These are phyloP conservation scores for Troides aeacus DNA, from an alignment of 2,888 invertebrate genomes.

Conservation along the genomic window DNA sequence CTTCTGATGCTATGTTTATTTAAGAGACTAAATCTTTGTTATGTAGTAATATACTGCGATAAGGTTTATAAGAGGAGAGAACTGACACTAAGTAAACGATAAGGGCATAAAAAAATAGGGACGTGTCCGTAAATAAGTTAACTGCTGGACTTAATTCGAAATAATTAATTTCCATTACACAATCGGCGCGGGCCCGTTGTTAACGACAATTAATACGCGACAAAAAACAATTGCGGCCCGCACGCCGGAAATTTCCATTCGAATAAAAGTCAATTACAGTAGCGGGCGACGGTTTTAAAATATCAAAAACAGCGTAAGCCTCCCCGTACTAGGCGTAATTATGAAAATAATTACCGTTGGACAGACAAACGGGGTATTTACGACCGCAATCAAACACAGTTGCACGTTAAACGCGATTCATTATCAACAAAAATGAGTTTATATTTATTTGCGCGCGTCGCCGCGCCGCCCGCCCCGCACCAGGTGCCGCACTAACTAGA, in stretches of 20 bases:
- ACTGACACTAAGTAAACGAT: background rate
- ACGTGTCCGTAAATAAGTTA: slow-evolving; percentile 10
- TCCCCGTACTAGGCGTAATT: slow-evolving; percentile 36
- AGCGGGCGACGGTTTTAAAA: slow-evolving; percentile 28
- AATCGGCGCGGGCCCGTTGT: slow-evolving; percentile 14
- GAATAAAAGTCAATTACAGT: slow-evolving; percentile 29
- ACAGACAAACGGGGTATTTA: slow-evolving; percentile 41
- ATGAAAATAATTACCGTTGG: slow-evolving; percentile 45
- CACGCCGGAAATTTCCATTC: slow-evolving; percentile 21
- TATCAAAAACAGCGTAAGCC: slow-evolving; percentile 36
- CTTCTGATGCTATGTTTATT: too few species aligned
- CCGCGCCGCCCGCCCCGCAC: slow-evolving; percentile 43
- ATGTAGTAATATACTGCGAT: too few species aligned
- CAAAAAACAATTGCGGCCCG: slow-evolving; percentile 25
- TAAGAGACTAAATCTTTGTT: too few species aligned
- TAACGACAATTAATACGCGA: slow-evolving; percentile 27
- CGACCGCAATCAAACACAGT: slow-evolving; percentile 76
- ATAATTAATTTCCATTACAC: slow-evolving; percentile 25
- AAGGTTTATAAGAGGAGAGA: too few species aligned
- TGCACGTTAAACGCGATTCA: slow-evolving; percentile 71
- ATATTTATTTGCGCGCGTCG: slow-evolving; percentile 62
- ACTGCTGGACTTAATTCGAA: slow-evolving; percentile 11
- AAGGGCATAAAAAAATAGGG: background rate
- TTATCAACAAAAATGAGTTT: slow-evolving; percentile 78
- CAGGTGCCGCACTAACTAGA: slow-evolving; percentile 52